Evolutionary conservation across 2,888 invertebrate species (phyloP), one percentile per base, ranked within the genome.

Genomic region (Hydriomena furcata): DNA sequence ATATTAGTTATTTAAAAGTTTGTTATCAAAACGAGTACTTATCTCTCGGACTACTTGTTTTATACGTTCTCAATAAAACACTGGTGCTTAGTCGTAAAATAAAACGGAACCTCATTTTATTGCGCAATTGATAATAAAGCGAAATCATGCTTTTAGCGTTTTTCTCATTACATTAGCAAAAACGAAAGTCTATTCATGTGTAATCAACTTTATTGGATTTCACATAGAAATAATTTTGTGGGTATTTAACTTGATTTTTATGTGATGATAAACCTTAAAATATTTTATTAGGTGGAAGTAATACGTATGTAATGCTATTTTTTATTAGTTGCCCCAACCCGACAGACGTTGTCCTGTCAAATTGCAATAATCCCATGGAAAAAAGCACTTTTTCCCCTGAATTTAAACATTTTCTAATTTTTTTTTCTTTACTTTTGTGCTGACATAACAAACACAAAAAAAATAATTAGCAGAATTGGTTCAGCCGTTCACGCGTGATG

Each of bases 111-210:
- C 47, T 47, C 37, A 48, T 43, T 46, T 48, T 38, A 48, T 37
- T 35, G 25, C 48, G 11, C 23, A 46, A 50, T 50, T 49, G 49
- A 54, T 50, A 46, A 49, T 54, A 49, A 54, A 53, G 36, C 10
- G 23, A 41, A 50, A 50, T 43, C 54, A 50, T 49, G 45, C 37
- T 38, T 46, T 36, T 42, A 53, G 46, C 42, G 38, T 47, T 47
- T 42, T 52, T 43, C 31, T 52, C 47, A 52, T 52, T 52, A 52
- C 47, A 38, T 47, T 47, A 43, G 43, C 47, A 7, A 42, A 50
- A 45, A 42, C 37, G 42, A 11, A 24, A 28, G 23, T 41, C 27
- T 42, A 24, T 47, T 43, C 35, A 30, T 47, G 52, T 47, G 47
- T 30, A 52, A 52, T 52, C 52, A 47, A 38, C 34, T 47, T 52